Evolutionary conservation across 2,888 invertebrate species (phyloP), one percentile per base, ranked within the genome.

Genomic region (Harpagoxenus sublaevis): DNA sequence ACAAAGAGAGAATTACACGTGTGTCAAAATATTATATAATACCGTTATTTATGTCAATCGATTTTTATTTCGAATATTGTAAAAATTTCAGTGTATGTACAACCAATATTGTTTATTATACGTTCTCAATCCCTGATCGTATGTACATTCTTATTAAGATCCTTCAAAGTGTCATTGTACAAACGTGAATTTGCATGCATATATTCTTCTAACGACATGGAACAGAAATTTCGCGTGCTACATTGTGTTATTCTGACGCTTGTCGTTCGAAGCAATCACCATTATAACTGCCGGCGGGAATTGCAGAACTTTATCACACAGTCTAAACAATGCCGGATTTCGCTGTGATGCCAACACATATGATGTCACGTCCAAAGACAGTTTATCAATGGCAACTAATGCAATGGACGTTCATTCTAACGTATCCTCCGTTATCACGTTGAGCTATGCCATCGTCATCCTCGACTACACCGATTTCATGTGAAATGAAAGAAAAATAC

Each of bases 301-400:
- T 87, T 66, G 87, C 65, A 55, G 45, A 79, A 85, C 79, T 88
- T 87, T 87, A 88, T 87, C 87, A 84, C 63, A 74, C 42, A 82
- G 73, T 63, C 68, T 81, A 88, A 88, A 86, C 86, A 87, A 88
- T 86, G 84, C 68, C 31, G 48, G 18, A 15, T 71, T 86, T 82
- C 65, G 73, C 68, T 74, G 57, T 84, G 42, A 78, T 73, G 70
- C 53, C 65, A 57, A 60, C 71, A 85, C 84, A 73, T 79, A 84
- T 87, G 71, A 74, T 84, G 84, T 84, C 84, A 87, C 84, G 87
- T 85, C 71, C 82, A 73, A 55, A 55, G 51, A 42, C 28, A 71
- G 81, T 83, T 87, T 87, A 87, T 88, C 87, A 85, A 87, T 74
- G 84, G 62, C 70, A 71, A 77, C 71, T 79, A 78, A 77, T 68